Base-by-base conservation (phyloP, 2,113 vertebrate species). In the Junco hyemalis region DNA sequence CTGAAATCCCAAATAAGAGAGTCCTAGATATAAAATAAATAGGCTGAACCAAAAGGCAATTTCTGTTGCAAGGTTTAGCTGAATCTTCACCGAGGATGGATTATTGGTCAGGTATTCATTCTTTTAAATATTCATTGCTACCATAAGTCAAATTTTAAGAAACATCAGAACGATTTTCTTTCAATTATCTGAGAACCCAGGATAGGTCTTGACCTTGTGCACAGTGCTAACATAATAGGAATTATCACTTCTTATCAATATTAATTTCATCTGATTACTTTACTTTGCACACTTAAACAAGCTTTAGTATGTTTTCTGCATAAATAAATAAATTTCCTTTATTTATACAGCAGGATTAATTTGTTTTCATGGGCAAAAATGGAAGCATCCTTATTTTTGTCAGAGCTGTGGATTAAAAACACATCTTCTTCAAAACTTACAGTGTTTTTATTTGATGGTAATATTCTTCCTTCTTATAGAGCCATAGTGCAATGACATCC, bases 1-100 rank as follows among this genome's bases (percentile, higher is more conserved):
- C 82, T 93, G 91, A 94, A 96, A 94, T 74, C 38, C 50, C 61
- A 95, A 95, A 95, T 90, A 93, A 91, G 76, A 85, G 51, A 91
- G 65, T 84, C 61, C 68, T 73, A 81, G 84, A 69, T 97, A 95
- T 81, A 96, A 93, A 91, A 94, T 81, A 96, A 96, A 94, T 90
- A 96, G 87, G 53, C 45, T 94, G 69, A 96, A 80, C 69, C 91
- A 86, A 79, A 96, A 79, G 61, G 77, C 40, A 95, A 61, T 97
- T 96, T 97, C 71, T 95, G 42, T 92, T 88, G 79, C 50, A 86
- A 97, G 57, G 21, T 92, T 92, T 89, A 81, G 80, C 47, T 89
- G 91, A 78, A 74, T 92, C 86, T 85, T 80, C 80, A 81, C 64
- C 21, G 42, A 90, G 64, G 44, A 90, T 93, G 61, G 70, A 94